Conservation (phyloP, 1,140 invertebrate genomes). For the Drosophila pallidifrons region DNA sequence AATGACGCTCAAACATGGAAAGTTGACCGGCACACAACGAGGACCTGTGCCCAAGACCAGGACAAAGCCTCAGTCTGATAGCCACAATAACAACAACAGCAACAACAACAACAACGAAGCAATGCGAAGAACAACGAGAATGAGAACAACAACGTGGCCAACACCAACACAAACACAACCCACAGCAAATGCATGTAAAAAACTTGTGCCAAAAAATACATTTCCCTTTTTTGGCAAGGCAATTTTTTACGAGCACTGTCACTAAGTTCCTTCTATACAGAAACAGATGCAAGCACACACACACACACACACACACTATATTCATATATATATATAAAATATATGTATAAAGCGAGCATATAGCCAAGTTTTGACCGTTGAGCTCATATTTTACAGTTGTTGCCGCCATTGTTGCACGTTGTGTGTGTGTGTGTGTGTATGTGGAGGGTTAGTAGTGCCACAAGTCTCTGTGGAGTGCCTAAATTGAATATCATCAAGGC, state of each 20-base stretch:
- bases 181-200: conserved; percentile 66
- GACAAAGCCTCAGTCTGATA: conserved; percentile 26
- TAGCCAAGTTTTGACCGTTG: conserved; percentile 49
- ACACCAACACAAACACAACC: conserved; percentile 47
- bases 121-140: conserved; percentile 8
- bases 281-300: conserved; percentile 10
- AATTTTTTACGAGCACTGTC: conserved; percentile 56
- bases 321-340: conserved; percentile 12
- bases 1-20: conserved; percentile 78
- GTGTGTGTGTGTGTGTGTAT: conserved; percentile 31
- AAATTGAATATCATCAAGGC: conserved; percentile 82
- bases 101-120: conserved; percentile 22
- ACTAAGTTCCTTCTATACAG: conserved; percentile 32
- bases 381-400: conserved; percentile 74
- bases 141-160: conserved; percentile 24
- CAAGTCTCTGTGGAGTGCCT: conserved; percentile 77
- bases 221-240: conserved; percentile 63
- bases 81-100: conserved; percentile 12
- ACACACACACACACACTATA: background rate
- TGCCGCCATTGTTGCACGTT: conserved; percentile 56
- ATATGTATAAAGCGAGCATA: conserved; percentile 14
- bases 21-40: conserved; percentile 64
- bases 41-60: conserved; percentile 4
- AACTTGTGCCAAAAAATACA: conserved; percentile 80
- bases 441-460: conserved; percentile 53